Base-by-base conservation (phyloP, 2,888 invertebrate genomes). In the Mesodorylaimus sp. region DNA sequence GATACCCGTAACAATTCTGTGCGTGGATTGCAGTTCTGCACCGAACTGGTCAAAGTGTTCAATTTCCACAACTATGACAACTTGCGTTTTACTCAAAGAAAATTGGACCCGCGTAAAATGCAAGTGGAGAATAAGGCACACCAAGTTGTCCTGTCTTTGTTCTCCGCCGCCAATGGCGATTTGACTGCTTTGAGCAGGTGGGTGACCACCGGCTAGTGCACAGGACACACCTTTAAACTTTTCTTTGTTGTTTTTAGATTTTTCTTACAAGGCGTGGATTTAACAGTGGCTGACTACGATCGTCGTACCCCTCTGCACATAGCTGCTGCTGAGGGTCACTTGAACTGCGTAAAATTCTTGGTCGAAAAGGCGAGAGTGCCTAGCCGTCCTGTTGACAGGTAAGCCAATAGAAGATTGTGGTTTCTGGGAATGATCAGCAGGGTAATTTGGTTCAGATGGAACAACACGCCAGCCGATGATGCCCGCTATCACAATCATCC, bases 21-120 rank as follows among this genome's bases (percentile, higher is more conserved):
- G 63, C 75, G 88, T 57, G 89, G 89, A 36, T 79, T 91, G n/a
- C 83, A 87, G 64, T 88, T 93, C 69, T 88, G 88, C 67, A 81
- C 68, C 80, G 86, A 87, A 66, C 71, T 95, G 55, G 84, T 93
- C 1, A 75, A 77, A 52, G 78, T 79, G 53, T 95, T 91, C 68
- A 93, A 91, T 66, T 93, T 95, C 72, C 88, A 89, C 73, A 83
- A 91, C 65, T 95, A 89, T 65, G 93, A 95, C 67, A 91, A 89
- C 68, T 74, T 93, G 7, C n/a, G 21, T 3, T 28, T 21, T 21
- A 27, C 49, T 3, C 45, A 45, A 16, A 23, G 41, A 7, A 39
- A 39, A 39, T 7, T 39, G 7, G 41, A 39, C 41, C 41, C 41
- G 7, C 77, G 91, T 48, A 77, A 82, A 51, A 83, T 85, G 70